Conservation (phyloP, 2,888 invertebrate genomes). For the Caenorhabditis becei region DNA sequence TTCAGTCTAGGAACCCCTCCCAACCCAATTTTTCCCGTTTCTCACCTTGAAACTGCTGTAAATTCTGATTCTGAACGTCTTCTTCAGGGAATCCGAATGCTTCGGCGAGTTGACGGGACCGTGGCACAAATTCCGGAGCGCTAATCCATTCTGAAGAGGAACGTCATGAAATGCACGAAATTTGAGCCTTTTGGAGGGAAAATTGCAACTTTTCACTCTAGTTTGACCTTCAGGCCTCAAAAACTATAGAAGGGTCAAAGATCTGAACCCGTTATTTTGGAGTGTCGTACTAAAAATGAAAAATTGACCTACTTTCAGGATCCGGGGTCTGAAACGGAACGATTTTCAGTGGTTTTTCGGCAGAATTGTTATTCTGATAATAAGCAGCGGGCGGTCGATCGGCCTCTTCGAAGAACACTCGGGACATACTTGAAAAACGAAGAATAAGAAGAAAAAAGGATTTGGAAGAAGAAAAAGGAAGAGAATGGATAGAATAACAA, state of each 20-base stretch:
- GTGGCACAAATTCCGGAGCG: conserved; percentile 74
- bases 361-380: conserved; percentile 56
- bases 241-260: not conserved
- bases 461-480: not conserved
- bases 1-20: not conserved
- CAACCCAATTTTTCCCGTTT: too few relatives aligned
- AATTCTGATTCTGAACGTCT: conserved; percentile 16
- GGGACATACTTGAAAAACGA: conserved; percentile 42
- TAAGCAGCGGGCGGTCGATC: conserved; percentile 76
- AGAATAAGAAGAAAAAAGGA: not conserved
- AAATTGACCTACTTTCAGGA: conserved; percentile 63
- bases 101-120: conserved; percentile 63
- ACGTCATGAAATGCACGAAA: not conserved
- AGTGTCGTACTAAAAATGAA: not conserved
- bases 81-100: conserved; percentile 36
- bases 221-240: not conserved
- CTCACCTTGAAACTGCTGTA: conserved; percentile 9
- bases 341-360: conserved; percentile 54
- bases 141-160: conserved; percentile 72
- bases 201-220: not conserved
- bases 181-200: conserved; percentile 1
- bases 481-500: conserved; percentile 32
- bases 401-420: conserved; percentile 73
- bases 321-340: conserved; percentile 68
- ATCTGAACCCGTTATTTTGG: not conserved